These are phyloP conservation scores for Ctenicera cuprea DNA, from an alignment of 2,888 invertebrate species.

Conservation along the genomic window DNA sequence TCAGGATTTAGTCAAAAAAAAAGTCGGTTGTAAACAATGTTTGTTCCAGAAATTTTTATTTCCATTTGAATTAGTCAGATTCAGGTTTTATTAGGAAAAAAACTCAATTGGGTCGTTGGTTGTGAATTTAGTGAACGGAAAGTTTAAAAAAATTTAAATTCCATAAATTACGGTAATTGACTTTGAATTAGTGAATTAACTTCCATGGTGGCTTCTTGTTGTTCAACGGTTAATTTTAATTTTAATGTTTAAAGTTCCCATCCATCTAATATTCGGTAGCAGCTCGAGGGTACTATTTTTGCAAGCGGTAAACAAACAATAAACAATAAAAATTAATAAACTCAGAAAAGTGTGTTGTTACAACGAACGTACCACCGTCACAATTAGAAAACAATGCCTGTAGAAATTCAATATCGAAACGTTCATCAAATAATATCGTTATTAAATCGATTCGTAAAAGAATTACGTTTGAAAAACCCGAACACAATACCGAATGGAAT, in stretches of 20 bases:
- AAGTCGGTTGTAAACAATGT: too few relatives aligned
- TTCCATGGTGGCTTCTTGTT: neutral
- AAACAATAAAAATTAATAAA: conserved; percentile 29
- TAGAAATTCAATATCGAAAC: conserved; percentile 17
- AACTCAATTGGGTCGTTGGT: too few relatives aligned
- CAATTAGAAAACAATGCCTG: conserved; percentile 31
- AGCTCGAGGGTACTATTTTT: neutral
- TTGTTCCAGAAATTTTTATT: too few relatives aligned
- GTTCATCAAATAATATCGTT: conserved; percentile 12
- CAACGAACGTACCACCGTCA: neutral
- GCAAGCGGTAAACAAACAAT: conserved; percentile 18
- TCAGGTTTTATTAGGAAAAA: too few relatives aligned
- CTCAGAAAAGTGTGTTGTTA: neutral
- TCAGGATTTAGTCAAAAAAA: too few relatives aligned
- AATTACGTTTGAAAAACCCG: neutral
- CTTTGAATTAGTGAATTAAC: neutral
- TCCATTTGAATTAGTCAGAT: too few relatives aligned
- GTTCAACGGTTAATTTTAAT: neutral
- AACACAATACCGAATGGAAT: conserved; percentile 5
- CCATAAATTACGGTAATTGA: neutral
- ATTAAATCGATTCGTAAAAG: conserved; percentile 23
- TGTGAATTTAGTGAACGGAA: too few relatives aligned
- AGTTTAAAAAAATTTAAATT: too few relatives aligned
- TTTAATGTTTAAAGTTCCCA: too few relatives aligned
- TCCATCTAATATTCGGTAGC: too few relatives aligned